Conservation (phyloP, 2,888 invertebrate species). For the Torymus auratus region DNA sequence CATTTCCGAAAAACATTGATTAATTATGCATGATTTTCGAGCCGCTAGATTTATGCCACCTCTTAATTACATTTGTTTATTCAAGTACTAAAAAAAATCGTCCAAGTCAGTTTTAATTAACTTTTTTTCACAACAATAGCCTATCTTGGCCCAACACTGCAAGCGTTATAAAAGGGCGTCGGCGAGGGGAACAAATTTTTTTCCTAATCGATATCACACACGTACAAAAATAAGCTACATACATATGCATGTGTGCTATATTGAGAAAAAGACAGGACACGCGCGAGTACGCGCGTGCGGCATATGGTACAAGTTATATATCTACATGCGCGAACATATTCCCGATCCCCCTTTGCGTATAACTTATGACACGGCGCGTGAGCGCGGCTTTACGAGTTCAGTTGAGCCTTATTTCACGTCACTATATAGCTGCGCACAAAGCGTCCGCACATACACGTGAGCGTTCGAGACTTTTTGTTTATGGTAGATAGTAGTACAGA, state of each 20-base stretch:
- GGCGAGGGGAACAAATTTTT: not conserved
- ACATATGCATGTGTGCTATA: too few relatives aligned
- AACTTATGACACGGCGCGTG: conserved; percentile 15
- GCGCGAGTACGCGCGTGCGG: not conserved
- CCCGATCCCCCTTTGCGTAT: not conserved
- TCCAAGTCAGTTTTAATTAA: too few relatives aligned
- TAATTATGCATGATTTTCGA: too few relatives aligned
- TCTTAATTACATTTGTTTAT: too few relatives aligned
- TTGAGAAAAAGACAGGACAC: conserved; percentile 3
- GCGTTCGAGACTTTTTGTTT: conserved; percentile 9
- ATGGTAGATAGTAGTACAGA: not conserved
- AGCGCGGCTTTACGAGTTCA: conserved; percentile 15
- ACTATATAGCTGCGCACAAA: not conserved
- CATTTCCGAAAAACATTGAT: too few relatives aligned
- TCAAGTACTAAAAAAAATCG: too few relatives aligned
- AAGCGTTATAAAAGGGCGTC: too few relatives aligned
- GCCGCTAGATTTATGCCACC: too few relatives aligned
- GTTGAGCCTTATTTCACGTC: conserved; percentile 13
- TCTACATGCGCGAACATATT: conserved; percentile 26
- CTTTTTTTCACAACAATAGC: too few relatives aligned
- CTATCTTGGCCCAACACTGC: too few relatives aligned
- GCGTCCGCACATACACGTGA: not conserved
- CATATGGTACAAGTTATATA: not conserved
- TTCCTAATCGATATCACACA: conserved; percentile 15
- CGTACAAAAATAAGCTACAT: not conserved